A percentile compares a stretch with the other conserved stretches of the same genome.
Evolutionary conservation across 2,113 vertebrate species (phyloP).

Genomic region (Pteruthius melanotis): DNA sequence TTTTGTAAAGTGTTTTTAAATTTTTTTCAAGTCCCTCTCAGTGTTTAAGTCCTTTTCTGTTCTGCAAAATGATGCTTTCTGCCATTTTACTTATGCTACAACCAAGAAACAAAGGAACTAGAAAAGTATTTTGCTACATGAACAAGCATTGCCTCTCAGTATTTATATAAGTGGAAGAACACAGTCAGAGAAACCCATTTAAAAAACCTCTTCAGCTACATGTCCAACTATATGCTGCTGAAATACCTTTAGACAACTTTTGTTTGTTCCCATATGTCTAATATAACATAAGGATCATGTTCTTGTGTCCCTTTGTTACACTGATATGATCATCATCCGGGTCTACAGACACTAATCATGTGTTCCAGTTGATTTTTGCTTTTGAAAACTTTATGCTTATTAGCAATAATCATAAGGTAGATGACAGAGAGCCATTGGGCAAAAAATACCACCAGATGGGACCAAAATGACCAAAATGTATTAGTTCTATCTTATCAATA

Average conservation of each 20-base stretch:
- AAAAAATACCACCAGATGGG: not conserved
- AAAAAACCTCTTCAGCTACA: not conserved
- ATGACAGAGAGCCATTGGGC: not conserved
- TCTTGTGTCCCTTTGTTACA: not conserved
- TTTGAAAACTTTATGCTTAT: not conserved
- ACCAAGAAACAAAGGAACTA: not conserved
- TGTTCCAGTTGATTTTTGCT: not conserved
- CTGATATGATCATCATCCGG: not conserved
- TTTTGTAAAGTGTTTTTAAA: conserved; percentile 15
- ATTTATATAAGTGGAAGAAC: not conserved
- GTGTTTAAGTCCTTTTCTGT: not conserved
- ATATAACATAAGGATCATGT: not conserved
- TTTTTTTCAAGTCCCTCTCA: not conserved
- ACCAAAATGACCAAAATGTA: not conserved
- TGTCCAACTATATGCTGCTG: not conserved
- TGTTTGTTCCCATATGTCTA: not conserved
- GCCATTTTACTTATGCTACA: not conserved
- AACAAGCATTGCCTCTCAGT: not conserved
- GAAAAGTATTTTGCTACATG: not conserved
- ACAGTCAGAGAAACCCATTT: not conserved
- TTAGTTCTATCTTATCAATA: not conserved
- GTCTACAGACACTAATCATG: not conserved
- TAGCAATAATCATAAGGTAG: not conserved
- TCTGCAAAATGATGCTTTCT: not conserved
- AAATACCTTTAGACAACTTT: not conserved